Conservation (phyloP, 2,888 invertebrate genomes). For the Eupithecia vulgata region DNA sequence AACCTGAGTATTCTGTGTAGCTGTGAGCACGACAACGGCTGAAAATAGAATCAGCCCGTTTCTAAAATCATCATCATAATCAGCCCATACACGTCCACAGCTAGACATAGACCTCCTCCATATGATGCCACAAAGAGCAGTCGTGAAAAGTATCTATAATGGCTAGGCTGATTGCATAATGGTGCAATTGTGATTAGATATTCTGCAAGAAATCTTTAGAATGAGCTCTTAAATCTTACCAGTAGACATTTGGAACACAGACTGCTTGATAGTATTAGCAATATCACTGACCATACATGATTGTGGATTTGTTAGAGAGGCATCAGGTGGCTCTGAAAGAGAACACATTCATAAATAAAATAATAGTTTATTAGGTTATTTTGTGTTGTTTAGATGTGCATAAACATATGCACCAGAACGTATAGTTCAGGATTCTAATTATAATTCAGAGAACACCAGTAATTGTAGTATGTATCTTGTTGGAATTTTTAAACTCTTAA, state of each 20-base stretch:
- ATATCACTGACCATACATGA: slow-evolving; percentile 88
- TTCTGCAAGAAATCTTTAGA: neutral
- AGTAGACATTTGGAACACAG: slow-evolving; percentile 91
- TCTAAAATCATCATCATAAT: too few relatives aligned
- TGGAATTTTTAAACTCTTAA: neutral
- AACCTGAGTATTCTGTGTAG: too few relatives aligned
- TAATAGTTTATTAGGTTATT: neutral
- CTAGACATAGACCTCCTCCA: too few relatives aligned
- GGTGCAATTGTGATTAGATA: neutral
- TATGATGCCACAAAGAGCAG: too few relatives aligned
- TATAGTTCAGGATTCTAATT: neutral
- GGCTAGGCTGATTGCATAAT: too few relatives aligned
- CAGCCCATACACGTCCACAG: too few relatives aligned
- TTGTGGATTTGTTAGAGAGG: slow-evolving; percentile 88
- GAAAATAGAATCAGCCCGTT: too few relatives aligned
- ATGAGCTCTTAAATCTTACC: slow-evolving; percentile 75
- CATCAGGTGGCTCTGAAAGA: slow-evolving; percentile 86
- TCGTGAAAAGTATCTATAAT: too few relatives aligned
- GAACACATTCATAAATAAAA: neutral
- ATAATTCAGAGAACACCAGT: neutral
- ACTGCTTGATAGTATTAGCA: slow-evolving; percentile 91
- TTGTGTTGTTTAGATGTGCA: neutral
- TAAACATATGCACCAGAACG: too few relatives aligned
- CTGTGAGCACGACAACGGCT: too few relatives aligned
- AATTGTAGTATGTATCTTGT: neutral